These are phyloP conservation scores for Dreissena rostriformis DNA, from an alignment of 1,140 invertebrate genomes.

Conservation along the genomic window DNA sequence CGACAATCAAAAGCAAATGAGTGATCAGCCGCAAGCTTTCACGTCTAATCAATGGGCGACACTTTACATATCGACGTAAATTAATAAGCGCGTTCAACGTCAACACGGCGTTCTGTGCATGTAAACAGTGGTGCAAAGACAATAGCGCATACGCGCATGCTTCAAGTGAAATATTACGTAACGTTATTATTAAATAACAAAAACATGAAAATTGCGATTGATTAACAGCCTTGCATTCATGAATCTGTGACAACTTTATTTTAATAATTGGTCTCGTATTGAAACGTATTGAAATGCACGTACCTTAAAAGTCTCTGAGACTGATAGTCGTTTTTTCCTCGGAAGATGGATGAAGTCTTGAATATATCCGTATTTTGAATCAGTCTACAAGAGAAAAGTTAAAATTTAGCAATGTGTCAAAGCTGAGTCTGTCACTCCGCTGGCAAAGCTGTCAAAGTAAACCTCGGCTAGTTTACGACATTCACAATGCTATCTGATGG, in stretches of 20 bases:
- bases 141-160: constrained; percentile 8
- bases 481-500: constrained; percentile 54
- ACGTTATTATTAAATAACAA: constrained; percentile 38
- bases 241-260: no score
- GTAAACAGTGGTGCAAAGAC: constrained; percentile 13
- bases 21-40: constrained; percentile 40
- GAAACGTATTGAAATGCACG: constrained; percentile 54
- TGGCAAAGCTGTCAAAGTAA: constrained; percentile 54
- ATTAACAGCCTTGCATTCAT: no score
- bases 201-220: no score
- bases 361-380: constrained; percentile 54
- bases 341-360: constrained; percentile 49
- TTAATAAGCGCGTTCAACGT: background rate
- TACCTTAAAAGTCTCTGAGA: constrained; percentile 53
- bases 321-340: constrained; percentile 14
- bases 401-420: constrained; percentile 60
- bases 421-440: constrained; percentile 45
- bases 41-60: constrained; percentile 43
- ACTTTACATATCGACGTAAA: constrained; percentile 31
- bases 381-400: constrained; percentile 46
- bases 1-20: constrained; percentile 57
- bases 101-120: no score
- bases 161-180: constrained; percentile 4
- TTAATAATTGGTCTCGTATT: constrained; percentile 20
- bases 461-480: constrained; percentile 58